Evolutionary conservation across 2,888 invertebrate species (phyloP).

Genomic region (Plusia festucae): DNA sequence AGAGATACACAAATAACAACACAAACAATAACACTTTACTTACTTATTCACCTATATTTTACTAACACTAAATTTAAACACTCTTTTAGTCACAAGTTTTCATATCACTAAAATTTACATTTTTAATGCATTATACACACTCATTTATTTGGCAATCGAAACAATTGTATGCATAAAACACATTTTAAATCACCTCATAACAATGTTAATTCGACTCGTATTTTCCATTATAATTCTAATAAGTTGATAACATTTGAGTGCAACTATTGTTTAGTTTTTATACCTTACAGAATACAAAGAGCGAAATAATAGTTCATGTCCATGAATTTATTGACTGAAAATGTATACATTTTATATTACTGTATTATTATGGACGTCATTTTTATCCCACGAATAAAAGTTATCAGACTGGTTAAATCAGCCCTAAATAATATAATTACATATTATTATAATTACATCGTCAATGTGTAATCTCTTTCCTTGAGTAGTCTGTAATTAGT

Average conservation of each 20-base stretch:
- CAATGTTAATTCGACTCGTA: not conserved
- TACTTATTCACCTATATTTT: not conserved
- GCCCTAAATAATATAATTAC: too few species aligned
- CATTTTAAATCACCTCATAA: constrained; percentile 1
- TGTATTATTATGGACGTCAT: too few species aligned
- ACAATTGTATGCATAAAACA: too few species aligned
- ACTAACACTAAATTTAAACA: not conserved
- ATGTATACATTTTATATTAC: constrained; percentile 1
- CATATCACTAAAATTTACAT: not conserved
- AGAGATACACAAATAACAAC: too few species aligned
- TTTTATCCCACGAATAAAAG: too few species aligned
- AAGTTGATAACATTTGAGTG: not conserved
- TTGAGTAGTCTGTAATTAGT: constrained; percentile 26
- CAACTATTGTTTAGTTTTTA: not conserved
- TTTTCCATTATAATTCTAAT: constrained; percentile 2
- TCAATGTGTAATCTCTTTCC: constrained; percentile 22
- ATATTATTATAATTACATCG: constrained; percentile 17
- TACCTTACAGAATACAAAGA: not conserved
- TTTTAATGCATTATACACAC: not conserved
- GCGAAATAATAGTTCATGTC: not conserved
- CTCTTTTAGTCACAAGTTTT: not conserved
- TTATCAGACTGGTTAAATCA: too few species aligned
- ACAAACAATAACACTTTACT: not conserved
- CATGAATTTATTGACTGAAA: constrained; percentile 3
- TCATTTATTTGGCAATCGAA: not conserved